These are phyloP conservation scores for Ceuthmochares aereus DNA, from an alignment of 2,113 vertebrate species.

Conservation along the genomic window DNA sequence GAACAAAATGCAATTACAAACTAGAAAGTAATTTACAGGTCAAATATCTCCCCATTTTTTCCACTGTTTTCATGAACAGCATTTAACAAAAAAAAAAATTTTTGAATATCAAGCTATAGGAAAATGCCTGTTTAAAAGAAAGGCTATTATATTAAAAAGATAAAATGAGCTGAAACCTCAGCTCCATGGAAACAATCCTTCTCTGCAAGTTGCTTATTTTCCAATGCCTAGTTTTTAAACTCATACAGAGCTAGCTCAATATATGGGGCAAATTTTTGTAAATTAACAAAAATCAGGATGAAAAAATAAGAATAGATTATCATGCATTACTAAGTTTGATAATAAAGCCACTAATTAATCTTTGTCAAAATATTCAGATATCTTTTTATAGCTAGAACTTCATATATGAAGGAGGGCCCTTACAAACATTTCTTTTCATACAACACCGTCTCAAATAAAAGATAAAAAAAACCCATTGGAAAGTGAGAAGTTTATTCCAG, in stretches of 20 bases:
- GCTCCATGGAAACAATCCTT: conserved; percentile 37
- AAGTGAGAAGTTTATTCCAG: not conserved
- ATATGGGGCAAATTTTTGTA: not conserved
- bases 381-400: not conserved
- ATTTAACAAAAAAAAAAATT: not conserved
- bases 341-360: not conserved
- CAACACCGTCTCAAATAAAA: not conserved
- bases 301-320: not conserved
- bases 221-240: not conserved
- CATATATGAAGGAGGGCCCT: not conserved
- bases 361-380: not conserved
- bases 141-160: not conserved
- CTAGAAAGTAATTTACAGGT: conserved; percentile 12
- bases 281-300: not conserved
- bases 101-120: not conserved
- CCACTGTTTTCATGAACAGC: not conserved
- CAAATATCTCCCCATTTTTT: not conserved
- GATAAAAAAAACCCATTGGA: not conserved
- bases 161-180: not conserved
- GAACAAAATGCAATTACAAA: conserved; percentile 40
- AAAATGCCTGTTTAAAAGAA: not conserved
- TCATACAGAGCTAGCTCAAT: not conserved
- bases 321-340: not conserved
- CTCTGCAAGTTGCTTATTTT: not conserved
- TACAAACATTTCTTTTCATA: not conserved